phyloP scores from a whole-genome alignment of 1,140 invertebrate species.

The Cotesia glomerata region DNA sequence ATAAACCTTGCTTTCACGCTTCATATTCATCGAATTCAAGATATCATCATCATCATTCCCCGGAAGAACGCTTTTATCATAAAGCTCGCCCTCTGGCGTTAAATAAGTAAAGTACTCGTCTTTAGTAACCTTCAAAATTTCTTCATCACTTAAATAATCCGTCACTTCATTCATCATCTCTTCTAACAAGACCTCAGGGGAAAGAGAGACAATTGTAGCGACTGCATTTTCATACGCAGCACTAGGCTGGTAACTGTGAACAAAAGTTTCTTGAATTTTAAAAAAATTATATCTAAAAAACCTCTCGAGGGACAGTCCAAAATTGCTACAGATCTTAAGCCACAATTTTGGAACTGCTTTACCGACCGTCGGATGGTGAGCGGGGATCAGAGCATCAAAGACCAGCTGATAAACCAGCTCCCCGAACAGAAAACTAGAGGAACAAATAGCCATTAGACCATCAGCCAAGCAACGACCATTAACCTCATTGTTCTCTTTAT shows the following conservation, averaged over 20 bases:
- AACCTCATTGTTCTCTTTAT: conserved; percentile 52
- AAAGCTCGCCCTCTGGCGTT: conserved; percentile 88
- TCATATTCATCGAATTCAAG: conserved; percentile 83
- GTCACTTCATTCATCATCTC: conserved; percentile 65
- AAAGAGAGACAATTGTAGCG: conserved; percentile 69
- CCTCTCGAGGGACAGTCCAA: conserved; percentile 64
- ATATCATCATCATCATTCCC: conserved; percentile 71
- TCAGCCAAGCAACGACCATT: conserved; percentile 55
- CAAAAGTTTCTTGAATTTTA: conserved; percentile 67
- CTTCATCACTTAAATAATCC: conserved; percentile 69
- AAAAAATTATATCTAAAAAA: conserved; percentile 65
- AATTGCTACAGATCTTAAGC: conserved; percentile 68
- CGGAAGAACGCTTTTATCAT: conserved; percentile 88
- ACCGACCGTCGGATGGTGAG: conserved; percentile 73
- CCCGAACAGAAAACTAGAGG: conserved; percentile 50
- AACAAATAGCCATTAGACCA: conserved; percentile 55
- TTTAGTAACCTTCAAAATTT: conserved; percentile 76
- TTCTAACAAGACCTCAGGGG: conserved; percentile 71
- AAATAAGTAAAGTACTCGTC: conserved; percentile 90
- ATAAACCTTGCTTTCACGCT: conserved; percentile 95
- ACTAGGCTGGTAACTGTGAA: conserved; percentile 67
- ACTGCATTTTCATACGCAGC: conserved; percentile 71
- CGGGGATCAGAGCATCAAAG: conserved; percentile 68
- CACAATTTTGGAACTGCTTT: conserved; percentile 66
- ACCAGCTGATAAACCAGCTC: conserved; percentile 47